phyloP scores from a whole-genome alignment of 2,888 invertebrate genomes.

The Cantharis rufa region DNA sequence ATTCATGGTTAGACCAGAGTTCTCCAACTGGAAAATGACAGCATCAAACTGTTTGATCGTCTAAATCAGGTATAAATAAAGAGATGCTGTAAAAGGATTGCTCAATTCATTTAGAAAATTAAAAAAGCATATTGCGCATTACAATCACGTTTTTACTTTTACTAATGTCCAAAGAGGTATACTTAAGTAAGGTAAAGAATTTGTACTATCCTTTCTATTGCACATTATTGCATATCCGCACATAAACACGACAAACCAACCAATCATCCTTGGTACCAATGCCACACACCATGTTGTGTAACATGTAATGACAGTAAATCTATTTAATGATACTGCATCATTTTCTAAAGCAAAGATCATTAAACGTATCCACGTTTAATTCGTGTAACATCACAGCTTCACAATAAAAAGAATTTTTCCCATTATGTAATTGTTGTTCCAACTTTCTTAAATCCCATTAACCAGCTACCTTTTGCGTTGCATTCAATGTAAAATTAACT shows the following conservation, averaged over 20 bases:
- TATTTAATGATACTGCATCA: background rate
- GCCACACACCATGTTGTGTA: conserved; percentile 31
- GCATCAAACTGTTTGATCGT: background rate
- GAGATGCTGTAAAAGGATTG: background rate
- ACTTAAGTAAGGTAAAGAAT: conserved; percentile 10
- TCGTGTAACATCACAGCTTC: background rate
- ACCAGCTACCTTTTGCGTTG: background rate
- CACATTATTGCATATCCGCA: conserved; percentile 28
- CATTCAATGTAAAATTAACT: background rate
- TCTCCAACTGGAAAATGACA: background rate
- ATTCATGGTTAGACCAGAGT: background rate
- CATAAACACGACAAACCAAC: conserved; percentile 22
- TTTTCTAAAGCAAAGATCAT: background rate
- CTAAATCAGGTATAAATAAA: background rate
- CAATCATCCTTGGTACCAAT: conserved; percentile 28
- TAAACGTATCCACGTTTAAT: background rate
- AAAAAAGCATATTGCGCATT: background rate
- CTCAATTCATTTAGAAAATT: background rate
- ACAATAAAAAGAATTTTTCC: background rate
- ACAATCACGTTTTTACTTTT: background rate
- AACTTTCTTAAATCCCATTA: background rate
- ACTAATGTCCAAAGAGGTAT: background rate
- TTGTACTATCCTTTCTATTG: conserved; percentile 10
- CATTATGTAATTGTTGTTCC: background rate
- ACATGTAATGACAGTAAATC: conserved; percentile 11